Evolutionary conservation across 2,113 vertebrate genomes (phyloP).

Genomic region (Bos taurus): DNA sequence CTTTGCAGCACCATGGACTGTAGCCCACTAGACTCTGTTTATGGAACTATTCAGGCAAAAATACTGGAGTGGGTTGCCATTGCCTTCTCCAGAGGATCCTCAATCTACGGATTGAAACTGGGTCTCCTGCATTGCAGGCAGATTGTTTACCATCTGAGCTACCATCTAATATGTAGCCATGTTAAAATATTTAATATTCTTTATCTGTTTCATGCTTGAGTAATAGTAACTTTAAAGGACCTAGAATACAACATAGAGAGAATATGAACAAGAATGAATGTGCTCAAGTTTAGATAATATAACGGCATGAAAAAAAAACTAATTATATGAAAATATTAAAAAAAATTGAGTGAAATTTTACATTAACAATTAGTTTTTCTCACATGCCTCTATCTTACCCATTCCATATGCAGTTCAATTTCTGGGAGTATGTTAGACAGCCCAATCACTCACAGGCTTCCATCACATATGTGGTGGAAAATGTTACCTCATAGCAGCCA

Average conservation of each 20-base stretch:
- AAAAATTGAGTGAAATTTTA: background rate
- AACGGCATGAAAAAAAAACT: background rate
- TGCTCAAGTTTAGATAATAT: background rate
- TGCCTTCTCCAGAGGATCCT: background rate
- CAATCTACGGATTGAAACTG: background rate
- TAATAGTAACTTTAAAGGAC: background rate
- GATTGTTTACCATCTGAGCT: background rate
- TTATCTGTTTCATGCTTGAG: background rate
- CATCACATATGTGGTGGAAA: background rate
- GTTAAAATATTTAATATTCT: background rate
- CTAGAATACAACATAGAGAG: background rate
- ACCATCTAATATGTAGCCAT: background rate
- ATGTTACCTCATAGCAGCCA: background rate
- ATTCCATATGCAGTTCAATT: background rate
- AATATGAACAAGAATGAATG: background rate
- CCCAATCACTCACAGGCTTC: background rate
- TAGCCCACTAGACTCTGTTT: background rate
- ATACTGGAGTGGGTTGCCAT: background rate
- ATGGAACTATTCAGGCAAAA: background rate
- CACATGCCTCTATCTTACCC: background rate
- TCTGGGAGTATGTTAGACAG: background rate
- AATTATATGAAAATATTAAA: background rate
- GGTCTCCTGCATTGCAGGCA: background rate
- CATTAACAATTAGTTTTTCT: background rate
- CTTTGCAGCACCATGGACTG: background rate